phyloP scores from a whole-genome alignment of 2,888 invertebrate genomes.

The Standfussiana lucernea region DNA sequence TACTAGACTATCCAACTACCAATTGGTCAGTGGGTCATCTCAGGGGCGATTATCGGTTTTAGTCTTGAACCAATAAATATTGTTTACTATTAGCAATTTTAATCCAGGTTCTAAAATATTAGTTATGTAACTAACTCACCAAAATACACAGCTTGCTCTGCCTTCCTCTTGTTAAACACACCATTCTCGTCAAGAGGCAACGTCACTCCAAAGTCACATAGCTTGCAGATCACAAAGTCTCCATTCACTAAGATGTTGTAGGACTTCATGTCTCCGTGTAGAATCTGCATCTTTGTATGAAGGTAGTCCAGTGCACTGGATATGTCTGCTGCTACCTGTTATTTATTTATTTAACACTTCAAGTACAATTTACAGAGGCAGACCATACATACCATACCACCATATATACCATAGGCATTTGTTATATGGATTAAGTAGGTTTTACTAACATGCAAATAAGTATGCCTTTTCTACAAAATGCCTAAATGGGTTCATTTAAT shows the following conservation, averaged over 20 bases:
- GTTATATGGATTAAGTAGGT: background rate
- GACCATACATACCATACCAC: no score
- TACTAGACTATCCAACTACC: no score
- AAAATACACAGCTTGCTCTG: slow-evolving; percentile 91
- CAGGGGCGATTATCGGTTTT: no score
- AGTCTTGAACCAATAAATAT: no score
- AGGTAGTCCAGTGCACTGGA: slow-evolving; percentile 94
- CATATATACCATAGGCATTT: no score
- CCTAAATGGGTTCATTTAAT: background rate
- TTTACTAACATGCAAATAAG: background rate
- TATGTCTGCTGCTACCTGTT: slow-evolving; percentile 92
- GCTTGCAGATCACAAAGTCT: slow-evolving; percentile 93
- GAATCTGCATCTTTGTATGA: slow-evolving; percentile 92
- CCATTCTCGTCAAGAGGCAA: slow-evolving; percentile 93
- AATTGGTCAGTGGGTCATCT: no score
- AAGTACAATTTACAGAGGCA: no score
- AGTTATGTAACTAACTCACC: slow-evolving; percentile 78
- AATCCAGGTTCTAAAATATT: background rate
- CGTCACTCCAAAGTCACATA: slow-evolving; percentile 96
- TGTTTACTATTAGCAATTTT: background rate
- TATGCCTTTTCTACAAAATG: background rate
- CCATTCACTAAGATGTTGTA: slow-evolving; percentile 95
- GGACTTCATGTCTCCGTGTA: slow-evolving; percentile 96
- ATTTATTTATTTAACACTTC: no score
- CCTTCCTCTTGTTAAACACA: slow-evolving; percentile 89